Evolutionary conservation across 2,888 invertebrate species (phyloP), one percentile per base, ranked within the genome.

Genomic region (Luperina testacea): DNA sequence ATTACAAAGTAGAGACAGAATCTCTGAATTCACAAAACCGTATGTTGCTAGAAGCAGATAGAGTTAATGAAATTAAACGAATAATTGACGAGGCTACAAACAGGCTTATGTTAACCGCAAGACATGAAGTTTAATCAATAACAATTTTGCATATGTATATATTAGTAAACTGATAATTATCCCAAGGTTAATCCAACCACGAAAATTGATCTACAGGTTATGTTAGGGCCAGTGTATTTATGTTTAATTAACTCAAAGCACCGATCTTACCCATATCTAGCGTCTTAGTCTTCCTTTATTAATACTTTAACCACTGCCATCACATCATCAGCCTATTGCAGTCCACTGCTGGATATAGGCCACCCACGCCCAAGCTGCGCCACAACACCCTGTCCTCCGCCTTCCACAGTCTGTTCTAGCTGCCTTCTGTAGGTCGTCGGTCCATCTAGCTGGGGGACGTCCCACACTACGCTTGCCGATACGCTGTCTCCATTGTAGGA

Each of bases 151-250:
- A 45, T 83, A 32, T 32, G 32, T 32, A 59, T 57, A 24, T 57
- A 63, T 70, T 67, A 67, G 32, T 67, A 59, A 63, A 42, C 32
- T 65, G 63, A 78, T 78, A 63, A 71, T 79, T 57, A 65, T 70
- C 9, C 24, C 72, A 84, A 77, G 85, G 85, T 72, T 70, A 77
- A 78, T 72, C 57, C 32, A 75, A 32, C 32, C 72, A 69, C 74
- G 57, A 78, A 75, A 81, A 70, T 72, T 72, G 20, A 27, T 72
- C 38, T 45, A 32, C 64, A 15, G 17, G 27, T 63, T 57, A 67
- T 61, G 4, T 70, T 38, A 27, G 11, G 1, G 9, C 3, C 48
- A 15, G 2, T n/a, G 53, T 69, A 13, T 24, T 61, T n/a, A 9
- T 20, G 27, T 57, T 70, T 27, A 42, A 27, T 20, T 27, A 15